Evolutionary conservation across 2,888 invertebrate species (phyloP).

Genomic region (Proisotoma minuta): DNA sequence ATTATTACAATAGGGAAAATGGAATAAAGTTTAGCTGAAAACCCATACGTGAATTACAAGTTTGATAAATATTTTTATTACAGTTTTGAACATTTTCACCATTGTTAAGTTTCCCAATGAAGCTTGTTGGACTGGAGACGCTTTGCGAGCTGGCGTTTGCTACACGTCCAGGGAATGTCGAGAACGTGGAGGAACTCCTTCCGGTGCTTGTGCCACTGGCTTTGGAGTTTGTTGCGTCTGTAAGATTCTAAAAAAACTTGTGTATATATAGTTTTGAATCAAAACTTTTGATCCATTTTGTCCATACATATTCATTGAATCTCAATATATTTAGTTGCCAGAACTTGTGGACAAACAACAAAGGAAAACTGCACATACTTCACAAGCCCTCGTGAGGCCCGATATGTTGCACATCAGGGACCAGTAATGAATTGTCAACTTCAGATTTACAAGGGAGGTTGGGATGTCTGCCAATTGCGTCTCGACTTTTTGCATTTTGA

Average conservation of each 20-base stretch:
- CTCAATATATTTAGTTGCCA: constrained; percentile 32
- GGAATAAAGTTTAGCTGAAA: too few relatives aligned
- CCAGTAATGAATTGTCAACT: constrained; percentile 47
- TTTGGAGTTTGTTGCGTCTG: constrained; percentile 47
- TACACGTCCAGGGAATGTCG: constrained; percentile 47
- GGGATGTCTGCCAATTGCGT: constrained; percentile 46
- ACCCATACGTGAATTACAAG: too few relatives aligned
- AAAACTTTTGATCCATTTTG: too few relatives aligned
- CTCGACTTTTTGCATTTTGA: constrained; percentile 48
- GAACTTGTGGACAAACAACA: constrained; percentile 47
- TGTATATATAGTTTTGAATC: too few relatives aligned
- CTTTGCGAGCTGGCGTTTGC: constrained; percentile 44
- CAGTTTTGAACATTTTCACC: constrained; percentile 48
- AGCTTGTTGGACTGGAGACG: constrained; percentile 47
- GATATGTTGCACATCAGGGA: constrained; percentile 40
- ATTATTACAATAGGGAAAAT: too few relatives aligned
- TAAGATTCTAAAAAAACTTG: constrained; percentile 25
- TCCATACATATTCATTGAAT: too few relatives aligned
- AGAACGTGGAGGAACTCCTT: constrained; percentile 46
- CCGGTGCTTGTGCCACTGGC: constrained; percentile 47
- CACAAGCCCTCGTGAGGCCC: constrained; percentile 44
- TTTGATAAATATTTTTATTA: constrained; percentile 14
- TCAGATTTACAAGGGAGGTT: constrained; percentile 46
- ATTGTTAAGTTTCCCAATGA: constrained; percentile 48
- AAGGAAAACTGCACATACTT: constrained; percentile 47